These are phyloP conservation scores for Actinia equina DNA, from an alignment of 64 coral and sea anemone genomes.

Conservation along the genomic window DNA sequence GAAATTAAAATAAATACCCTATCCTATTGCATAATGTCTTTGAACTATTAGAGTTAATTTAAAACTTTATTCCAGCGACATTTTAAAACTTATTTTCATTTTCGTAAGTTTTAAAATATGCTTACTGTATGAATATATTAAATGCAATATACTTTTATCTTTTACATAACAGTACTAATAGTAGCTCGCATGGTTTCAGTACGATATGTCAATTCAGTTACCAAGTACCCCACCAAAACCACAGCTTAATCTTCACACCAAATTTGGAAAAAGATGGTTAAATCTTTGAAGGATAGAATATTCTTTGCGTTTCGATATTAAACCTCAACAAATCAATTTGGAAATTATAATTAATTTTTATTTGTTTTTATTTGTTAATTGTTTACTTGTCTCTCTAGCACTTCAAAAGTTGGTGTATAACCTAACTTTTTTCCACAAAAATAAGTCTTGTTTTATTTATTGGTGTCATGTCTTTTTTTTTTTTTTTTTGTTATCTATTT, in stretches of 20 bases:
- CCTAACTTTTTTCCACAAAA: not conserved
- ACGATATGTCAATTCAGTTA: not conserved
- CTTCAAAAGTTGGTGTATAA: not conserved
- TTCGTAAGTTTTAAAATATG: too few relatives aligned
- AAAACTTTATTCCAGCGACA: too few relatives aligned
- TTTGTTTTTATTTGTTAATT: not conserved
- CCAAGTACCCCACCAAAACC: not conserved
- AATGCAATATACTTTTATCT: too few relatives aligned
- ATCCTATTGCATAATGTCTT: too few relatives aligned
- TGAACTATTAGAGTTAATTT: too few relatives aligned
- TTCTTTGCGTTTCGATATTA: not conserved
- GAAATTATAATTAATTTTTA: not conserved
- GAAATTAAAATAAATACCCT: too few relatives aligned
- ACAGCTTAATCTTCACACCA: not conserved
- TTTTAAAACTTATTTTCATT: too few relatives aligned
- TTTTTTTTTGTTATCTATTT: too few relatives aligned
- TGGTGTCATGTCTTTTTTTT: too few relatives aligned
- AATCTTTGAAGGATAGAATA: not conserved
- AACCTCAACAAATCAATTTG: not conserved
- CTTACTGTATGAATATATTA: too few relatives aligned
- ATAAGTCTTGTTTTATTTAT: too few relatives aligned
- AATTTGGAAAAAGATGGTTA: not conserved
- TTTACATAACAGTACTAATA: too few relatives aligned
- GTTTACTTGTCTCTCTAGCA: not conserved
- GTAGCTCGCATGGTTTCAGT: not conserved